Evolutionary conservation across 1,140 invertebrate genomes (phyloP), one percentile per base, ranked within the genome.

Genomic region (Agrilus planipennis): DNA sequence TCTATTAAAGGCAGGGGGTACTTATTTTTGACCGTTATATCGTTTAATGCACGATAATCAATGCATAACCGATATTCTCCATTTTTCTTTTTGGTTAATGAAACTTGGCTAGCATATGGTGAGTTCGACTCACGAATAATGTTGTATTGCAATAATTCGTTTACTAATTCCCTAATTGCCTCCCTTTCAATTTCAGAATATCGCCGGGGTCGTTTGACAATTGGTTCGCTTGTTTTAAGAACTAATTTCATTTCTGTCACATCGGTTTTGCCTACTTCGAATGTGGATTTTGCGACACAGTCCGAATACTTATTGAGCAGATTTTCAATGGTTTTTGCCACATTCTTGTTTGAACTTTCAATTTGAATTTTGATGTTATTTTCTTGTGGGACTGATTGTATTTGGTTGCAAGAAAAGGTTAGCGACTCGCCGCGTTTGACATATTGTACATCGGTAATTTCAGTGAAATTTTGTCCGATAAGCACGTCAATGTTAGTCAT

Each of bases 1-100:
- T 62, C 52, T 4, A 61, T 56, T 11, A 50, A 25, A 2, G 61
- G 59, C 5, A 62, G 32, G 7, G 60, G 62, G 42, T 54, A 64
- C 18, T 52, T 43, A 28, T 63, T 58, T 36, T 49, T 54, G 1
- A 54, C 45, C 0, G 56, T 64, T 12, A 54, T 51, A 5, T 47
- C 34, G 38, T 64, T 65, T 16, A 66, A 32, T 14, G 42, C 50
- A 7, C 61, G 34, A 39, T 47, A 63, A 39, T 66, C 62, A 1
- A 63, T 49, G 31, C 59, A 60, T 6, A 63, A 16, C 18, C 61
- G 25, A 15, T 51, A 32, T 3, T 47, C 39, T 11, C 58, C 60
- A 37, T 58, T 48, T 25, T 54, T 53, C 36, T 65, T 64, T 20
- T 45, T 47, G 0, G 61, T 58, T 3, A 63, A 30, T 11, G 5